Evolutionary conservation across 2,113 vertebrate genomes (phyloP), one percentile per base, ranked within the genome.

Genomic region (Proterorhinus semilunaris): DNA sequence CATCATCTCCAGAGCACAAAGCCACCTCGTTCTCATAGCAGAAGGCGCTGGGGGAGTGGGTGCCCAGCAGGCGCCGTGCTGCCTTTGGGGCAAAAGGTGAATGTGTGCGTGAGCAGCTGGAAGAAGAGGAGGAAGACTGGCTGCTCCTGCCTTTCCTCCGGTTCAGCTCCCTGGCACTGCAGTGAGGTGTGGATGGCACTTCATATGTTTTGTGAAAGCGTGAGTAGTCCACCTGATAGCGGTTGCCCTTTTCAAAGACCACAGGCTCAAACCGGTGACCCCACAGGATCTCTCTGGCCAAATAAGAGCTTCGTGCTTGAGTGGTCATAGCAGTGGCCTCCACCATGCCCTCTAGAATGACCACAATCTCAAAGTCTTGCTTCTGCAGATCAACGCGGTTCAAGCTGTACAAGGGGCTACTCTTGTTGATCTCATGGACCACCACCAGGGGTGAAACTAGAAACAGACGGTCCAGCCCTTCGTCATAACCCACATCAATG

Each of bases 301-400:
- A 89, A 86, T 98, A 98, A 81, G 96, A 98, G 90, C 95, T 98
- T 62, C 96, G 94, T 66, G 96, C 96, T 90, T 98, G 96, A 0
- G 96, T 97, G 68, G 96, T 98, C 96, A 98, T 98, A 55, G 96
- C 96, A 0, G 96, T 98, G 84, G 96, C 96, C 89, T 98, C 96
- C 85, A 98, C 96, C 96, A 98, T 98, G 3, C 96, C 96, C 74
- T 98, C 96, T 21, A 98, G 88, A 86, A 98, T 98, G 78, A 98
- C 96, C 71, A 98, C 95, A 0, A 98, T 97, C 89, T 98, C 96
- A 73, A 98, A 98, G 88, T 98, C 95, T 79, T 96, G 95, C 0
- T 90, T 93, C 82, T 94, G 95, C 69, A 98, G 88, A 74, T 98
- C 93, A 36, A 89, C 90, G 68, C 92, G 90, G 82, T 94, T 95